Evolutionary conservation across 2,888 invertebrate species (phyloP).

Genomic region (Eupithecia exiguata): DNA sequence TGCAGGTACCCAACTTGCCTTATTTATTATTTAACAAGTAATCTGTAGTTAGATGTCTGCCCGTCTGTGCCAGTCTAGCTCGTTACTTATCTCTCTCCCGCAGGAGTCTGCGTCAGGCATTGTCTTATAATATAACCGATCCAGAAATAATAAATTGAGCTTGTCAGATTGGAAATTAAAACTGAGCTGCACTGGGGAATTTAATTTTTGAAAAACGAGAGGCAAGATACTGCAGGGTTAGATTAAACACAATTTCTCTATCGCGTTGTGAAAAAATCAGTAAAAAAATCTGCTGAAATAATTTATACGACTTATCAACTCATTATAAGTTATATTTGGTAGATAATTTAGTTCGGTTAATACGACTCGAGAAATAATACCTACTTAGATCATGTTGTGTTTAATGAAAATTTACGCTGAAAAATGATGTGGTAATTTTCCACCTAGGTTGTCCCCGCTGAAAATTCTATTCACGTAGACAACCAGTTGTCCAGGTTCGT

Average conservation of each 20-base stretch:
- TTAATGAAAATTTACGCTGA: background rate
- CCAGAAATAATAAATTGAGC: background rate
- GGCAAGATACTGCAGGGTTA: too few relatives aligned
- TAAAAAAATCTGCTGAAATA: too few relatives aligned
- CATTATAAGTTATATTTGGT: too few relatives aligned
- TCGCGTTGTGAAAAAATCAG: too few relatives aligned
- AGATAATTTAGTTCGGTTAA: background rate
- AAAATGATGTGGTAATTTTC: background rate
- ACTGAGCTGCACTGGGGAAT: background rate
- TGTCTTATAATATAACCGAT: background rate
- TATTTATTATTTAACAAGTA: conserved; percentile 2
- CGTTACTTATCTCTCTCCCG: conserved; percentile 6
- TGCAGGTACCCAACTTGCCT: too few relatives aligned
- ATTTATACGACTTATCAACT: too few relatives aligned
- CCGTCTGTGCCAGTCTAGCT: background rate
- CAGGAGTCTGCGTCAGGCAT: conserved; percentile 4
- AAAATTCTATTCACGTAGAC: background rate
- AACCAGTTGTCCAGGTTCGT: background rate
- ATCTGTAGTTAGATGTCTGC: background rate
- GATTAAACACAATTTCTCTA: too few relatives aligned
- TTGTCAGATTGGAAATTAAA: background rate
- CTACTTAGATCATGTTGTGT: background rate
- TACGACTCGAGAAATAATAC: background rate
- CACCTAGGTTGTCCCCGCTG: background rate
- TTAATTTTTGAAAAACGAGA: background rate